Conservation (phyloP, 1,140 invertebrate species). For the Zaprionus africanus region DNA sequence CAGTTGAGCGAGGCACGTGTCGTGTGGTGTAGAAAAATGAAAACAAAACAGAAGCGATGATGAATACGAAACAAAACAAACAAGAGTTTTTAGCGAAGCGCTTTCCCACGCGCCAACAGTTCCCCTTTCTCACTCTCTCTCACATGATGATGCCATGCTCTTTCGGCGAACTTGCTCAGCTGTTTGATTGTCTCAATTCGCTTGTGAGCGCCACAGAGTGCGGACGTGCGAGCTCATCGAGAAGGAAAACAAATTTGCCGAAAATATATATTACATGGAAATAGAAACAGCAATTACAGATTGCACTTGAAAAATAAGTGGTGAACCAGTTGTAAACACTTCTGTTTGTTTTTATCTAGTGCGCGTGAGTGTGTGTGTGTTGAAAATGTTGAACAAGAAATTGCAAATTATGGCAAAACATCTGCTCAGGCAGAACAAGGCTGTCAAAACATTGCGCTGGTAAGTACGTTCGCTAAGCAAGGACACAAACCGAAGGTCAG, state of each 20-base stretch:
- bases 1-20: conserved; percentile 11
- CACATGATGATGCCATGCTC: neutral
- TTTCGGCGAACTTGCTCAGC: neutral
- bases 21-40: neutral
- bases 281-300: neutral
- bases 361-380: neutral
- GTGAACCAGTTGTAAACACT: neutral
- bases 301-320: neutral
- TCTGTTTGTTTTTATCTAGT: neutral
- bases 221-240: neutral
- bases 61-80: conserved; percentile 35
- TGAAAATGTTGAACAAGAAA: conserved; percentile 53
- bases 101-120: neutral
- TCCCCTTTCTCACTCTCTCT: neutral
- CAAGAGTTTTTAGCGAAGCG: neutral
- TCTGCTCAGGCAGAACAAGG: conserved; percentile 33
- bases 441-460: conserved; percentile 42
- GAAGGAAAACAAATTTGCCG: neutral
- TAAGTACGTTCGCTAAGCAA: conserved; percentile 32
- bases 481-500: conserved; percentile 14
- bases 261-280: neutral
- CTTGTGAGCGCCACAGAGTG: neutral
- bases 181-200: neutral
- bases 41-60: conserved; percentile 34
- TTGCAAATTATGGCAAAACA: conserved; percentile 48